Percentiles rank a stretch among this genome's conserved stretches.
Evolutionary conservation across 2,113 vertebrate genomes (phyloP).

Genomic region (Ophthalmotilapia sp.): DNA sequence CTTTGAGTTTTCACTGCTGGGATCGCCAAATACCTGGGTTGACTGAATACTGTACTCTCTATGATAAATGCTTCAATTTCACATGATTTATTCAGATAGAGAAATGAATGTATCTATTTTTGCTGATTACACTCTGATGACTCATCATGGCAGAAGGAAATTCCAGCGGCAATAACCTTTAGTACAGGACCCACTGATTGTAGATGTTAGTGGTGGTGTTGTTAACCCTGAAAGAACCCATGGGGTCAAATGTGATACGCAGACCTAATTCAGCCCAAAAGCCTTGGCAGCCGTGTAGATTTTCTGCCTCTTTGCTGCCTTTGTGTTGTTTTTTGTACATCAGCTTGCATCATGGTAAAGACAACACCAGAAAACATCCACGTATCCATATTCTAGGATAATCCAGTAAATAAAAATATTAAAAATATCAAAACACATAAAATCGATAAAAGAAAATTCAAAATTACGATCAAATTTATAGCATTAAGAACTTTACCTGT

Average conservation of each 20-base stretch:
- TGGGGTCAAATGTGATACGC: not conserved
- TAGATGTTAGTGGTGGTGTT: not conserved
- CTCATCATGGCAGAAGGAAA: rapidly evolving
- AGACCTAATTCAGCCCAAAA: not conserved
- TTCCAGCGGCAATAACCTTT: rapidly evolving
- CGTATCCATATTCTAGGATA: not conserved
- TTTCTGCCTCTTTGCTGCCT: not conserved
- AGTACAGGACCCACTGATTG: not conserved
- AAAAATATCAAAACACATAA: not conserved
- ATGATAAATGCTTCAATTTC: not conserved
- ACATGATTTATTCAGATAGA: not conserved
- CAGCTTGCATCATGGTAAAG: not conserved
- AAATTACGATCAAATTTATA: not conserved
- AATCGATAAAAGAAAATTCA: rapidly evolving
- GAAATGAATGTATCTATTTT: not conserved
- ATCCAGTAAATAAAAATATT: not conserved
- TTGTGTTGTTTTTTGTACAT: not conserved
- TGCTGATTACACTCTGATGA: rapidly evolving
- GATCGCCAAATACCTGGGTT: rapidly evolving
- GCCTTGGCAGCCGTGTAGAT: not conserved
- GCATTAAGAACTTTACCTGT: not conserved
- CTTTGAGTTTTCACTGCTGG: not conserved
- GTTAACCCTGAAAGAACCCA: rapidly evolving
- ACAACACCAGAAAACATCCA: not conserved
- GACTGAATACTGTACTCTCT: not conserved